Evolutionary conservation across 2,797 vertebrate genomes (phyloP).

Genomic region (Oryzias dopingdopingensis): DNA sequence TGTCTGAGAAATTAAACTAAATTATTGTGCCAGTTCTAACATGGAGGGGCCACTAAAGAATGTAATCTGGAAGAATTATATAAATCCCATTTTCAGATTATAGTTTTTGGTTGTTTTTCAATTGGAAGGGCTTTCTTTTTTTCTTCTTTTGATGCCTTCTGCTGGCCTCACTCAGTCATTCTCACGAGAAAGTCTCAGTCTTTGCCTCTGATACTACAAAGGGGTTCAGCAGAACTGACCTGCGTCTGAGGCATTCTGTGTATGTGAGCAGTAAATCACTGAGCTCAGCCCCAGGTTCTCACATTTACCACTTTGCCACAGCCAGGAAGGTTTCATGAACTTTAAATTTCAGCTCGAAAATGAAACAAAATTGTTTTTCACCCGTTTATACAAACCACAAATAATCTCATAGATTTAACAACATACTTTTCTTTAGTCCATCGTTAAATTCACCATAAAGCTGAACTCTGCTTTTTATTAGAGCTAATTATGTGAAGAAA

Average conservation of each 20-base stretch:
- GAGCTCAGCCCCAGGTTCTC: no score
- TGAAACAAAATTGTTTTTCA: no score
- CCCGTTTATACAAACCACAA: no score
- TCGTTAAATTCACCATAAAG: no score
- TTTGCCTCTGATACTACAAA: slow-evolving; percentile 31
- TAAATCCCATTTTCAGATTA: slow-evolving; percentile 63
- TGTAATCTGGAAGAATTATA: slow-evolving; percentile 56
- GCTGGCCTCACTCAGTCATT: slow-evolving; percentile 38
- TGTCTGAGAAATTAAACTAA: slow-evolving; percentile 25
- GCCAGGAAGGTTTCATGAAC: no score
- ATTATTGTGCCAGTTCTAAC: slow-evolving; percentile 16
- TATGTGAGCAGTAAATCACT: slow-evolving; percentile 3
- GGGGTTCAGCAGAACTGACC: slow-evolving; percentile 27
- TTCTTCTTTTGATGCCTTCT: slow-evolving; percentile 54
- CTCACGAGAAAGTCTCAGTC: slow-evolving; percentile 67
- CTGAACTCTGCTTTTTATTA: no score
- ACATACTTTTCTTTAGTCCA: no score
- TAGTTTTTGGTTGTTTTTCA: slow-evolving; percentile 14
- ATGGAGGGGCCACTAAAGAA: slow-evolving; percentile 5
- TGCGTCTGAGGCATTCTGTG: slow-evolving; percentile 14
- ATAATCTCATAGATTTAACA: no score
- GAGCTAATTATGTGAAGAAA: no score
- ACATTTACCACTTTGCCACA: no score
- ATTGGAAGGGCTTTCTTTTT: slow-evolving; percentile 15
- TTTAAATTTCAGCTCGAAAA: no score